Percentiles rank a stretch among this genome's conserved stretches.
Conservation (phyloP, 2,888 invertebrate genomes). For the Copidosoma aretas region DNA sequence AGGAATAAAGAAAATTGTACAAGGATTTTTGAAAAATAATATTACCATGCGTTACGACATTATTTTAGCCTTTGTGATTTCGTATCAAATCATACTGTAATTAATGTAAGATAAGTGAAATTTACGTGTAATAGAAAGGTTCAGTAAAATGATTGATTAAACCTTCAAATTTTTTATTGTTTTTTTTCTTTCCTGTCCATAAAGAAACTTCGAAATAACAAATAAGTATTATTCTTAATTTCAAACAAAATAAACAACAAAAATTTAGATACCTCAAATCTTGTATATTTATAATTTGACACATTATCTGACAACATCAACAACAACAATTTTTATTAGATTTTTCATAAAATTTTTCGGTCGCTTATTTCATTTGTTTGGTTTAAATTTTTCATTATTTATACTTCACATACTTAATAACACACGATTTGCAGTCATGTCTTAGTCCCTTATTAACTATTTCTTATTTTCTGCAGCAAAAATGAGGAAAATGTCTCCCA, state of each 20-base stretch:
- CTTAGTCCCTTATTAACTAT: slow-evolving; percentile 4
- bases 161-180: slow-evolving; percentile 11
- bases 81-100: slow-evolving; percentile 36
- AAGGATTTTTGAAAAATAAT: slow-evolving; percentile 28
- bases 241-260: slow-evolving; percentile 12
- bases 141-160: slow-evolving; percentile 24
- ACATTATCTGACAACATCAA: slow-evolving; percentile 58
- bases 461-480: slow-evolving; percentile 10
- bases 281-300: slow-evolving; percentile 59
- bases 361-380: slow-evolving; percentile 20
- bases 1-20: slow-evolving; percentile 32
- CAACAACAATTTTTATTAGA: slow-evolving; percentile 53
- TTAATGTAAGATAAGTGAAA: slow-evolving; percentile 39
- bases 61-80: slow-evolving; percentile 29
- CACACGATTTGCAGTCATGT: slow-evolving; percentile 17
- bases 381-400: slow-evolving; percentile 22
- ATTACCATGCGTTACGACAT: slow-evolving; percentile 1
- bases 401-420: slow-evolving; percentile 21
- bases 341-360: slow-evolving; percentile 26
- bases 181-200: not conserved
- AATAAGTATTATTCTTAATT: slow-evolving; percentile 1
- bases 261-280: slow-evolving; percentile 53
- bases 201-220: slow-evolving; percentile 4
- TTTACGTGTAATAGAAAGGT: slow-evolving; percentile 8
- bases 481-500: slow-evolving; percentile 20